Conservation (phyloP, 1,140 invertebrate species). For the Trichonephila clavipes region DNA sequence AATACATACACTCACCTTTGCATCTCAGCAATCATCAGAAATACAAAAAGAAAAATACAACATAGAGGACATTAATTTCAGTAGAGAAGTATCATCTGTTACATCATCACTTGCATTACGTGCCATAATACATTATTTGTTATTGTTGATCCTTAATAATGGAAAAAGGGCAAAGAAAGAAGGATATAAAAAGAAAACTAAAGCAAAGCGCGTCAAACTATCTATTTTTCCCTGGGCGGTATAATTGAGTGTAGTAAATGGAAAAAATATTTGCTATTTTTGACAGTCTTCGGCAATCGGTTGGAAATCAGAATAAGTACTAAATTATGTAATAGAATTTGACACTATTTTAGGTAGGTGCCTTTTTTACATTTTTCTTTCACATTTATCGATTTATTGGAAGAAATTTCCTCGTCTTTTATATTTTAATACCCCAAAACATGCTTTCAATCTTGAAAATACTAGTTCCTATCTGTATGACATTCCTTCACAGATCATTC, state of each 20-base stretch:
- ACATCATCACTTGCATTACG: constrained; percentile 48
- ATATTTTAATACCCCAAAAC: constrained; percentile 18
- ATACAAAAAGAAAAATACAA: constrained; percentile 9
- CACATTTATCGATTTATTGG: constrained; percentile 65
- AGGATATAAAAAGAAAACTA: background rate
- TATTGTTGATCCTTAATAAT: constrained; percentile 4
- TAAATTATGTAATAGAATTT: constrained; percentile 67
- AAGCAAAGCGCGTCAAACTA: background rate
- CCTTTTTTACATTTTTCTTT: background rate
- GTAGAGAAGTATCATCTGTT: constrained; percentile 13
- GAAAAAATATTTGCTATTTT: constrained; percentile 29
- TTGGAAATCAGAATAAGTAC: constrained; percentile 23
- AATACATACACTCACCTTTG: constrained; percentile 49
- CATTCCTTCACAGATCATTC: background rate
- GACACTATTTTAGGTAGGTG: constrained; percentile 46
- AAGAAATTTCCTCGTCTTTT: background rate
- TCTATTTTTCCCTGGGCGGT: constrained; percentile 43
- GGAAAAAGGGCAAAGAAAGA: background rate
- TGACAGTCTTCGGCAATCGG: constrained; percentile 23
- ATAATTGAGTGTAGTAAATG: constrained; percentile 46
- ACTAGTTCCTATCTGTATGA: background rate
- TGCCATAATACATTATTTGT: constrained; percentile 29
- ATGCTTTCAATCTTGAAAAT: background rate
- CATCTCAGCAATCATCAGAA: constrained; percentile 17
- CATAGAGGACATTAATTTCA: constrained; percentile 11